These are phyloP conservation scores for Pangasianodon gigas DNA, from an alignment of 2,113 vertebrate genomes.

Conservation along the genomic window DNA sequence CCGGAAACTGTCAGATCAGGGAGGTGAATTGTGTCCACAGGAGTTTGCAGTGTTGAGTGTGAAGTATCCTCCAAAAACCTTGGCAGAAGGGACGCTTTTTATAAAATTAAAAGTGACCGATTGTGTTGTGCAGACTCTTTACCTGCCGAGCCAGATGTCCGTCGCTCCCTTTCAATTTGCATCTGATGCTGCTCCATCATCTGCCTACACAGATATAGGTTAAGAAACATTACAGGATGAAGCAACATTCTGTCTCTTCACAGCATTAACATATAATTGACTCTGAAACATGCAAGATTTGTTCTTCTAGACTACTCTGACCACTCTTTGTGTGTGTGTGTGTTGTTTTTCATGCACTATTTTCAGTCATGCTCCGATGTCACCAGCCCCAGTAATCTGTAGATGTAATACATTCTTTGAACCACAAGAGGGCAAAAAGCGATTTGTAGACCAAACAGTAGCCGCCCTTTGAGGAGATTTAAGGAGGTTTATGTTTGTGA, in stretches of 20 bases:
- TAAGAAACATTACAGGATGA: conserved; percentile 10
- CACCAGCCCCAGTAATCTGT: conserved; percentile 5
- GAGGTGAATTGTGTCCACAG: conserved; percentile 5
- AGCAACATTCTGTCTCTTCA: not conserved
- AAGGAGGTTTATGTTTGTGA: not conserved
- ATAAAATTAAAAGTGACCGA: not conserved
- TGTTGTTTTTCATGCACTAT: not conserved
- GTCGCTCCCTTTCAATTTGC: conserved; percentile 92
- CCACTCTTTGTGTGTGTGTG: not conserved
- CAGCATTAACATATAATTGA: not conserved
- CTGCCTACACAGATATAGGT: conserved; percentile 75
- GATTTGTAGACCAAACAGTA: not conserved
- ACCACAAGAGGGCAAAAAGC: conserved; percentile 20
- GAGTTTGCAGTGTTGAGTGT: conserved; percentile 19
- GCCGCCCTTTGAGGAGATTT: not conserved
- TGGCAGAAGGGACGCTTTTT: not conserved
- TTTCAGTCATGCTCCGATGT: conserved; percentile 6
- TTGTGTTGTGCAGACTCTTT: conserved; percentile 32
- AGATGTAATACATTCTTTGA: conserved; percentile 5
- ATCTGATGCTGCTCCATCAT: conserved; percentile 93
- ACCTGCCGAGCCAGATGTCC: conserved; percentile 86
- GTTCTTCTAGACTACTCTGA: conserved; percentile 4
- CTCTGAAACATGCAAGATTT: not conserved
- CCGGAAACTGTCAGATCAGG: conserved; percentile 23
- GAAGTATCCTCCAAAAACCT: not conserved